Evolutionary conservation across 2,888 invertebrate species (phyloP), one percentile per base, ranked within the genome.

Genomic region (Chrysotoxum bicinctum): DNA sequence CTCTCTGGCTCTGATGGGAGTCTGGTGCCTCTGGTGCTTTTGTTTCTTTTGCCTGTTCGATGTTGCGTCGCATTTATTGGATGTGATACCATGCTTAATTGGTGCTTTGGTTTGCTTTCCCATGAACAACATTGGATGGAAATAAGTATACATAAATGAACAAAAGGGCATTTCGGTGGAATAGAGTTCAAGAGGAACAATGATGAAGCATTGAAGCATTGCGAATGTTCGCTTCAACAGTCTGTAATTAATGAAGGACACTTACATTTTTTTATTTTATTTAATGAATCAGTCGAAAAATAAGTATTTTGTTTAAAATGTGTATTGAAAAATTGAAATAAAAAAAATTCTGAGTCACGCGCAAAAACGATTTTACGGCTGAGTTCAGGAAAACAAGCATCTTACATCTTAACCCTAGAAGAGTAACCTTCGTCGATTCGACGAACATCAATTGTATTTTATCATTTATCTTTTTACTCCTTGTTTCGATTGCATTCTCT

Each of bases 61-160:
- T 30, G 66, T 50, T 40, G 43, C 48, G 69, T 69, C 52, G 43
- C 37, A 73, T 78, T 73, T 58, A 81, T 85, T 81, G 81, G 76
- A 81, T 72, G 76, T 73, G 72, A 81, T 77, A 73, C 68, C 30
- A 76, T 56, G 73, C 68, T 77, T 85, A 85, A 81, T 85, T 85
- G 85, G 81, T 73, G 45, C 76, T 85, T 76, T 48, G 60, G 76
- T 26, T 76, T 60, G 14, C 6, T 32, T 40, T 23, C 19, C 30
- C 30, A 62, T 43, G 26, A 62, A 62, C 10, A 30, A 21, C 8
- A 58, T 21, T 30, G 21, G 14, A 58, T 37, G 19, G 19, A 45
- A 16, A 16, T 14, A 4, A 4, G 4, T 7, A 7, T 26, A 37
- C 58, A 58, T 43, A 10, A 43, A 12, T 30, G 23, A 26, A 40